A percentile compares a stretch with the other conserved stretches of the same genome.
Evolutionary conservation across 2,113 vertebrate genomes (phyloP).

Genomic region (Rhinoderma darwinii): DNA sequence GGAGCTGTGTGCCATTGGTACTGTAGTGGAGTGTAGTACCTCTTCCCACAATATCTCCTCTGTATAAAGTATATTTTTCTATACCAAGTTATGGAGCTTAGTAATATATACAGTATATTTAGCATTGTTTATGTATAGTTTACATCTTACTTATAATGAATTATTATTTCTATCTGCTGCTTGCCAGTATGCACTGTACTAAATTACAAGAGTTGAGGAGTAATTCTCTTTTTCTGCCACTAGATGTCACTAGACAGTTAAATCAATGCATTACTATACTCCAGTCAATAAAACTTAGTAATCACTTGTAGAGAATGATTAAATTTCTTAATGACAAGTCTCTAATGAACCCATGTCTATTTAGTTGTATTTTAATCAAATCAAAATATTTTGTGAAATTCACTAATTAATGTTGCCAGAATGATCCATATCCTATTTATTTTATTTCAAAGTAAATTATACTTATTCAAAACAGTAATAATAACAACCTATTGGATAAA

Average conservation of each 20-base stretch:
- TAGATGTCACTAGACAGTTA: slow-evolving; percentile 50
- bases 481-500: background rate
- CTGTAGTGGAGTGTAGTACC: too few relatives aligned
- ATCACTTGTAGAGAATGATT: background rate
- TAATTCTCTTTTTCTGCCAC: background rate
- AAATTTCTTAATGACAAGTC: slow-evolving; percentile 23
- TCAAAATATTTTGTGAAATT: slow-evolving; percentile 28
- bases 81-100: background rate
- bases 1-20: too few relatives aligned
- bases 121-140: background rate
- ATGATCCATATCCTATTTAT: background rate
- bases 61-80: too few relatives aligned
- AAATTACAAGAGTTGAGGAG: background rate
- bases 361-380: slow-evolving; percentile 16
- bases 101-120: background rate
- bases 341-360: slow-evolving; percentile 19
- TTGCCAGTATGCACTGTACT: background rate
- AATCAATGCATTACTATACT: background rate
- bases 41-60: too few relatives aligned
- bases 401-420: background rate
- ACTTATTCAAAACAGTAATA: background rate
- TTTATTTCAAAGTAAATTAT: slow-evolving; percentile 6
- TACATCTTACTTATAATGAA: background rate
- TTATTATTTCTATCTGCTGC: background rate
- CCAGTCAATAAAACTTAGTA: slow-evolving; percentile 7